Evolutionary conservation across 2,888 invertebrate genomes (phyloP).

Genomic region (Cordilura impudica): DNA sequence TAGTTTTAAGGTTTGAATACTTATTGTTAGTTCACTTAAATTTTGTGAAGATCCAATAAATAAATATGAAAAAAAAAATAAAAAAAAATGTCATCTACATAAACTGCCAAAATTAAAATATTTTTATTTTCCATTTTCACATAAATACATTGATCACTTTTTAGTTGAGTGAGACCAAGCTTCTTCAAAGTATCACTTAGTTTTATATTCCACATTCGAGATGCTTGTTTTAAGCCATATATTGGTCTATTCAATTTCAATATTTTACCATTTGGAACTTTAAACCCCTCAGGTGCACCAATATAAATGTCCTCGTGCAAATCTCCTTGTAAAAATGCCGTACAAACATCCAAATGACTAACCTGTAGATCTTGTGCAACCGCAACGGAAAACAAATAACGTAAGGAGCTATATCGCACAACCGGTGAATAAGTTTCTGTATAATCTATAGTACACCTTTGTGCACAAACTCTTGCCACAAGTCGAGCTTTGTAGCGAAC

Average conservation of each 20-base stretch:
- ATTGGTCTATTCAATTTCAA: too few species aligned
- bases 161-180: background rate
- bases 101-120: constrained; percentile 11
- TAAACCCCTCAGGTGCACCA: background rate
- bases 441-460: background rate
- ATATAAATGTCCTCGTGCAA: too few species aligned
- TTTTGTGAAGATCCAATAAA: too few species aligned
- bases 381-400: constrained; percentile 8
- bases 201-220: constrained; percentile 19
- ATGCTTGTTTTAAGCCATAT: too few species aligned
- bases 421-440: constrained; percentile 9
- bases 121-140: background rate
- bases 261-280: background rate
- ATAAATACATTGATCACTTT: constrained; percentile 32
- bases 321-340: constrained; percentile 1
- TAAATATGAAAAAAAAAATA: too few species aligned
- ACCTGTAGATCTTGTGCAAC: constrained; percentile 7
- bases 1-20: too few species aligned
- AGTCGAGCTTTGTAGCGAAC: too few species aligned
- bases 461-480: too few species aligned
- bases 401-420: background rate
- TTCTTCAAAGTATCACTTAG: background rate
- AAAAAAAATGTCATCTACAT: too few species aligned
- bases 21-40: too few species aligned
- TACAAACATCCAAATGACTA: constrained; percentile 1